A percentile compares a stretch with the other conserved stretches of the same genome.
Evolutionary conservation across 2,113 vertebrate species (phyloP).

Genomic region (Aramus guarauna): DNA sequence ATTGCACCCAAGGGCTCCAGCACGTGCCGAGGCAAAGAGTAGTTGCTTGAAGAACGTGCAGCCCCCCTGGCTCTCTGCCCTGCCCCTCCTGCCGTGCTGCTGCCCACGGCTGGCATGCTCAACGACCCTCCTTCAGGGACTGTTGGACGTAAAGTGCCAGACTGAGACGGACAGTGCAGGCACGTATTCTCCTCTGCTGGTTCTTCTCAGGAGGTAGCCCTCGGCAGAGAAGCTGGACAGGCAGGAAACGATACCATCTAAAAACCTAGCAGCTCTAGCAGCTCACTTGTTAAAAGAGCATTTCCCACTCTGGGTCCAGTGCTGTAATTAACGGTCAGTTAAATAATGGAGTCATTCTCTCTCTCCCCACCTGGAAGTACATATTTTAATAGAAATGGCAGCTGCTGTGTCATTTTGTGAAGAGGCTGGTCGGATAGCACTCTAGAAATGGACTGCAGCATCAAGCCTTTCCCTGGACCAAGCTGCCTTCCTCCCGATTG

Average conservation of each 20-base stretch:
- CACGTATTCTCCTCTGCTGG: background rate
- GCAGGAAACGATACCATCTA: background rate
- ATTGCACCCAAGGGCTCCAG: accelerated
- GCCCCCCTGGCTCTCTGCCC: no score
- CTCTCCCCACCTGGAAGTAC: background rate
- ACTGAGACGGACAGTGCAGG: background rate
- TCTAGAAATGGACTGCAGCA: background rate
- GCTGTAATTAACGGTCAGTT: background rate
- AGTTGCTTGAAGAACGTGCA: accelerated
- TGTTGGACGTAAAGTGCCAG: background rate
- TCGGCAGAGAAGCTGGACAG: background rate
- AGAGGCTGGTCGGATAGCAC: background rate
- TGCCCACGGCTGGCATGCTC: background rate
- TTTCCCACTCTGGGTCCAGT: background rate
- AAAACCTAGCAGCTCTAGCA: background rate
- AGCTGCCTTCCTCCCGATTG: background rate
- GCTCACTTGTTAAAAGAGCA: background rate
- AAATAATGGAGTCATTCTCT: background rate
- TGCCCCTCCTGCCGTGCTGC: background rate
- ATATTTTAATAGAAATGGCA: background rate
- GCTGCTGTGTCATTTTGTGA: background rate
- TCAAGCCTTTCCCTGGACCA: background rate
- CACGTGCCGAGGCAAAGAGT: background rate
- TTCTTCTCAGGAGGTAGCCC: background rate
- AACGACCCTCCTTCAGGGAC: background rate